phyloP scores from a whole-genome alignment of 2,888 invertebrate genomes.

The Operophtera brumata region DNA sequence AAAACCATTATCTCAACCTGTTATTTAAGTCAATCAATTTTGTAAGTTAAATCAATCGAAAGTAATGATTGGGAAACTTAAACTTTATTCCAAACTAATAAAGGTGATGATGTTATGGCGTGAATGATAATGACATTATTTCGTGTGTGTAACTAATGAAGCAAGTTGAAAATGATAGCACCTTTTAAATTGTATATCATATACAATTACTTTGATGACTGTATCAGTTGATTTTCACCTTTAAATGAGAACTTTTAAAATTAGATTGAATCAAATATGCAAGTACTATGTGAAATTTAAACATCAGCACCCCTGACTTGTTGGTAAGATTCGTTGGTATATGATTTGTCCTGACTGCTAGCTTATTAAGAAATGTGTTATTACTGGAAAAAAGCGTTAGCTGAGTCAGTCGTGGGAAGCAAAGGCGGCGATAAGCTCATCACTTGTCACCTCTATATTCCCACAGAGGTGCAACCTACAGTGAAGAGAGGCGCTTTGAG shows the following conservation, averaged over 20 bases:
- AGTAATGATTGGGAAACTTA: not conserved
- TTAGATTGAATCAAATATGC: not conserved
- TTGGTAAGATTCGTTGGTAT: no score
- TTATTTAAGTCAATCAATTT: conserved; percentile 13
- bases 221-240: not conserved
- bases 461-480: no score
- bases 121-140: conserved; percentile 51
- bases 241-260: not conserved
- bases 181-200: conserved; percentile 9
- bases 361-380: no score
- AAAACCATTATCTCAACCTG: conserved; percentile 35
- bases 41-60: conserved; percentile 1
- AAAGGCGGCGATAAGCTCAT: no score
- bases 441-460: no score
- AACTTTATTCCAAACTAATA: not conserved
- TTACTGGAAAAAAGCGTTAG: no score
- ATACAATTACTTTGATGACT: conserved; percentile 21
- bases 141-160: conserved; percentile 41
- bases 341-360: no score
- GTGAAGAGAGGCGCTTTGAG: no score
- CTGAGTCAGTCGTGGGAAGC: no score
- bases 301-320: no score
- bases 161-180: conserved; percentile 25
- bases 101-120: not conserved
- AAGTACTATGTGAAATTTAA: no score